Evolutionary conservation across 2,888 invertebrate species (phyloP), one percentile per base, ranked within the genome.

Genomic region (Didymodactylos carnosus): DNA sequence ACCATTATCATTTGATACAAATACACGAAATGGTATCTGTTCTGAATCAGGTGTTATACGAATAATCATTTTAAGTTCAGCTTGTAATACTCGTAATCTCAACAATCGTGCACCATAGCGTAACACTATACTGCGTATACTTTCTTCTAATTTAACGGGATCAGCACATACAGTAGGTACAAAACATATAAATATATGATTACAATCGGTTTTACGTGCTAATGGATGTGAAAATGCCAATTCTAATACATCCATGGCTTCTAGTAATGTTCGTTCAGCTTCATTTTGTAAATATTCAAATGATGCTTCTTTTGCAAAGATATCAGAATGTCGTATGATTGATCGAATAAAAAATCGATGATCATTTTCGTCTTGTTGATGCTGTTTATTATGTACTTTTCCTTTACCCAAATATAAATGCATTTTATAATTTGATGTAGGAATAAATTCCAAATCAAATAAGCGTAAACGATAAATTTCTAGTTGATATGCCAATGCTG

Each of bases 211-310:
- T 76, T 92, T 87, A 77, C 79, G 89, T 8, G 92, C 92, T 73
- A 90, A 87, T 0, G 91, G 91, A 84, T 95, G 94, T 0, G 94
- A 93, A 83, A 93, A 94, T 0, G 95, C 95, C 16, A 97, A 92
- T 84, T 97, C 97, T 75, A 97, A 83, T 79, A 95, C 95, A 81
- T 97, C 95, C 94, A 97, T 94, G 0, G 97, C 92, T 84, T 97
- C 97, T 62, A 97, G 84, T 1, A 97, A 85, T 1, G 94, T 91
- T 77, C 95, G 87, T 83, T 97, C 95, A 0, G 94, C 95, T 84
- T 97, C 97, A 82, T 95, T 95, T 85, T 94, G 93, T n/a, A 97
- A 86, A 81, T 95, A 97, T 81, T 97, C 97, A 83, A 95, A 97
- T 23, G 94, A 94, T 2, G 97, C 95, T 84, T 95, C 95, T 83